phyloP scores from a whole-genome alignment of 2,888 invertebrate genomes.

The Neria commutata region DNA sequence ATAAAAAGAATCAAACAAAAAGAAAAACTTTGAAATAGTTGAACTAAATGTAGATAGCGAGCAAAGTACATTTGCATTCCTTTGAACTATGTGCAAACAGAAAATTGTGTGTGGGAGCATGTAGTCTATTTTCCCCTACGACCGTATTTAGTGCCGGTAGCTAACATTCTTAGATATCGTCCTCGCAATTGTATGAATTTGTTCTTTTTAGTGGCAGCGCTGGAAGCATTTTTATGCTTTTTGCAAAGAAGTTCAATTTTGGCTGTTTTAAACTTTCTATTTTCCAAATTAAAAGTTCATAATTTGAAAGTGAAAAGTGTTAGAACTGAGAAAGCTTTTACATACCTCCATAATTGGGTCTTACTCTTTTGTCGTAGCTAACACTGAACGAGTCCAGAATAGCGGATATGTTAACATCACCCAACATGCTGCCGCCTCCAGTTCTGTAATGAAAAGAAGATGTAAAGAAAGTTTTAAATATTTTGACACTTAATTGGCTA shows the following conservation, averaged over 20 bases:
- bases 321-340: no score
- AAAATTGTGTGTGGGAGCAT: no score
- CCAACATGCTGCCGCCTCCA: constrained; percentile 75
- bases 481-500: no score
- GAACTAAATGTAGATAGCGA: not conserved
- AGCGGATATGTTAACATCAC: constrained; percentile 93
- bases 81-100: no score
- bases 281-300: not conserved
- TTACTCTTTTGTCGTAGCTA: constrained; percentile 99
- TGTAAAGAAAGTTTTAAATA: not conserved
- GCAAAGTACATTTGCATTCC: no score
- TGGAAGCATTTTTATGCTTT: not conserved
- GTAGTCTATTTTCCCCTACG: no score
- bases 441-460: constrained; percentile 45
- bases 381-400: constrained; percentile 94
- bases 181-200: no score
- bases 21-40: not conserved
- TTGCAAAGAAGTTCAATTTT: not conserved
- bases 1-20: not conserved
- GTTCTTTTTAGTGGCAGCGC: no score
- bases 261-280: not conserved
- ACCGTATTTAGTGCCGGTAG: no score
- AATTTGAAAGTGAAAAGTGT: constrained; percentile 5
- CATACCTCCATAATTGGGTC: constrained; percentile 98
- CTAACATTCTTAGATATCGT: no score